These are phyloP conservation scores for Perdita meconis DNA, from an alignment of 2,888 invertebrate genomes.

Conservation along the genomic window DNA sequence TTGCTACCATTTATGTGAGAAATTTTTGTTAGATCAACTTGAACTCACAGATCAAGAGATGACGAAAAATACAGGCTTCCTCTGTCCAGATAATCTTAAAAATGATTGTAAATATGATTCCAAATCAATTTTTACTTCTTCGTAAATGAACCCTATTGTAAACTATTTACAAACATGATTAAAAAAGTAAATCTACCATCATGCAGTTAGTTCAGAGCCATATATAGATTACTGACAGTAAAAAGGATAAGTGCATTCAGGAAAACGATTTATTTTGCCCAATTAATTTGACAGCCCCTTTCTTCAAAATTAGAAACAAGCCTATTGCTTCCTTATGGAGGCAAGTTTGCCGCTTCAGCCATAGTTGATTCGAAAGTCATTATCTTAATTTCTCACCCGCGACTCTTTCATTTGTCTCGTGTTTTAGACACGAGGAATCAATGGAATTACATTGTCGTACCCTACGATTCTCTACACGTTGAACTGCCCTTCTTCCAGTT, in stretches of 20 bases:
- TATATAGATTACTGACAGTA: no score
- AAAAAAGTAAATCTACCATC: no score
- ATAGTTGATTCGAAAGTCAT: conserved; percentile 67
- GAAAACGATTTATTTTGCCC: background rate
- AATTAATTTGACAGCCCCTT: conserved; percentile 2
- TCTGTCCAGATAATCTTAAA: no score
- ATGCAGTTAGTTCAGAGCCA: no score
- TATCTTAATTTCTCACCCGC: conserved; percentile 64
- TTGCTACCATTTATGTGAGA: no score
- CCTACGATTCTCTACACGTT: conserved; percentile 63
- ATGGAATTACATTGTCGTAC: conserved; percentile 76
- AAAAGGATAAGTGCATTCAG: background rate
- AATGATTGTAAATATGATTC: no score
- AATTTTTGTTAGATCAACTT: no score
- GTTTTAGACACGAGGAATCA: conserved; percentile 74
- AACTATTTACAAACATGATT: no score
- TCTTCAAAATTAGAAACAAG: conserved; percentile 5
- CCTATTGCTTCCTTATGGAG: background rate
- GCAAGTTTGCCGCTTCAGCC: conserved; percentile 68
- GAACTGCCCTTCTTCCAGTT: conserved; percentile 72
- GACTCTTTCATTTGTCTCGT: conserved; percentile 52
- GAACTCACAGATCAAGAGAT: no score
- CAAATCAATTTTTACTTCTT: no score
- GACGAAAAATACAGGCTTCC: no score
- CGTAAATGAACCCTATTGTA: no score